Base-by-base conservation (phyloP, 2,797 vertebrate genomes). In the Sebastes jordani region DNA sequence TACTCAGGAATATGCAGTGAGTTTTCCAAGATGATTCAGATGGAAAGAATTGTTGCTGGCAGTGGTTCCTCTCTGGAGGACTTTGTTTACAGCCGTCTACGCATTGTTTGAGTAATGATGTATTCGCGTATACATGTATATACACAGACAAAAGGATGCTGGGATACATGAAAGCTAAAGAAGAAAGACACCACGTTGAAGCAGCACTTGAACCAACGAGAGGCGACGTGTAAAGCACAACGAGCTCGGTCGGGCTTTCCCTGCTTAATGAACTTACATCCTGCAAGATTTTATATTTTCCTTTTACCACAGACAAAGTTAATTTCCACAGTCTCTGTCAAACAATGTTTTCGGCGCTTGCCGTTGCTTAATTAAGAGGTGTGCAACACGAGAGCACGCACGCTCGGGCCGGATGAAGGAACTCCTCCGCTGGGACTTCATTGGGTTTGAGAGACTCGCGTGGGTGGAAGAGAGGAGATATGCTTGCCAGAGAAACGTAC, bases 291-390 rank as follows among this genome's bases (percentile, higher is more conserved):
- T 65, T 76, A 49, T 36, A 13, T 56, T 78, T 78, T 76, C 9
- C n/a, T 38, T 63, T 63, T 13, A 38, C 23, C 34, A 36, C 58
- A 74, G 70, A 79, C 77, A 73, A 69, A 85, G 85, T 84, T 85
- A 38, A 87, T 87, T 91, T 89, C 76, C 68, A 70, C 49, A 56
- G 49, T 82, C 81, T 78, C 73, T 67, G 83, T 92, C 86, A 89
- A 88, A 78, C 77, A 81, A 56, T 52, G 63, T 86, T 83, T 84
- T 79, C 76, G 67, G 69, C 10, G 6, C 80, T 77, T 81, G 85
- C 79, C 81, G 67, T 89, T 93, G 92, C 94, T 89, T 94, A 93
- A 95, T 94, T 93, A 93, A 93, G 90, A 90, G 88, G 89, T 86
- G 86, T 65, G 80, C 85, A 70, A 70, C 83, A 85, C 76, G 25